A percentile compares a stretch with the other conserved stretches of the same genome.
phyloP scores from a whole-genome alignment of 2,113 vertebrate genomes.

The Proteles cristata region DNA sequence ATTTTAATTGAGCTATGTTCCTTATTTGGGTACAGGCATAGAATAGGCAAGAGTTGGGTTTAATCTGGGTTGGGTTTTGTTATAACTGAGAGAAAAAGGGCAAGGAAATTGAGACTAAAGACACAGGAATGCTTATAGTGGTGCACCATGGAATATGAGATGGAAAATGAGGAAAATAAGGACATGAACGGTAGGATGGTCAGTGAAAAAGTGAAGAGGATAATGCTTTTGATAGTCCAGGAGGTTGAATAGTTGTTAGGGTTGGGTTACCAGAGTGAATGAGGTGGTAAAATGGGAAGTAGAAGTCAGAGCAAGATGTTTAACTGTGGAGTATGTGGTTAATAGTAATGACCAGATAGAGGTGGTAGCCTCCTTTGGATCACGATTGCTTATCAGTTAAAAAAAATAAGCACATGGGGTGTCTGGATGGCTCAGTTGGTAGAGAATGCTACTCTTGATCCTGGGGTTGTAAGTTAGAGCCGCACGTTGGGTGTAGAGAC shows the following conservation, averaged over 20 bases:
- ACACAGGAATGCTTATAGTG: background rate
- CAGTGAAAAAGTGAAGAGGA: background rate
- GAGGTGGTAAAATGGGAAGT: background rate
- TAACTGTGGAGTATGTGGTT: background rate
- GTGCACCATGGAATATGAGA: background rate
- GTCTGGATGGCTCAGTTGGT: background rate
- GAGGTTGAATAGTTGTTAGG: background rate
- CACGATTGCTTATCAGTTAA: background rate
- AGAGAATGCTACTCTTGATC: background rate
- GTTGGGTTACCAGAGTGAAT: background rate
- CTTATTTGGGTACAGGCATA: background rate
- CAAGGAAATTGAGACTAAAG: background rate
- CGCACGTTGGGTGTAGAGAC: background rate
- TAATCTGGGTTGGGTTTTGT: background rate
- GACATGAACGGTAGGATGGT: background rate
- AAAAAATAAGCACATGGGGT: background rate
- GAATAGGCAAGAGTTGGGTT: background rate
- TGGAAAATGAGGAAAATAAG: conserved; percentile 17
- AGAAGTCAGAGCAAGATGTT: background rate
- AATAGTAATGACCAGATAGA: background rate
- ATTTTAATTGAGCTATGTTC: conserved; percentile 2
- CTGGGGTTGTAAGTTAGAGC: background rate
- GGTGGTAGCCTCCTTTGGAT: background rate
- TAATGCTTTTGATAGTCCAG: background rate
- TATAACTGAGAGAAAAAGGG: background rate